These are phyloP conservation scores for Linnaemya vulpina DNA, from an alignment of 2,888 invertebrate genomes.

Conservation along the genomic window DNA sequence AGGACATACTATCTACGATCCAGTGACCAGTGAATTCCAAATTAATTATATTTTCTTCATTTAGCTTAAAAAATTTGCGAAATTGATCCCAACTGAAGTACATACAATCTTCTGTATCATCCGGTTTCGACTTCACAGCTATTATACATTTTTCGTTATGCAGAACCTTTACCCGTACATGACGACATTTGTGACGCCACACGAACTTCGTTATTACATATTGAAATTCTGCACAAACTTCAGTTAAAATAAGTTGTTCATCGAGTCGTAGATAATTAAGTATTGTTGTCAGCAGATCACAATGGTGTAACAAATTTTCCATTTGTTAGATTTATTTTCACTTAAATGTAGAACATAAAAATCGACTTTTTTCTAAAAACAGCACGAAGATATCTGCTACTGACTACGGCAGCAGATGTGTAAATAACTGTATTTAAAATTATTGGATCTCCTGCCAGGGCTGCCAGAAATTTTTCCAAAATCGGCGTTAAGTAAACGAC, in stretches of 20 bases:
- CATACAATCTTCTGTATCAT: constrained; percentile 4
- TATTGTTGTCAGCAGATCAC: constrained; percentile 41
- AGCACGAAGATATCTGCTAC: not conserved
- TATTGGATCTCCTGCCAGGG: too few relatives aligned
- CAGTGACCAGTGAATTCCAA: constrained; percentile 23
- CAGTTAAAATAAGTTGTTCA: constrained; percentile 33
- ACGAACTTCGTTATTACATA: constrained; percentile 32
- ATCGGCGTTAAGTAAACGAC: too few relatives aligned
- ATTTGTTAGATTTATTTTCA: not conserved
- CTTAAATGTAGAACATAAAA: not conserved
- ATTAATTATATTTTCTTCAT: constrained; percentile 31
- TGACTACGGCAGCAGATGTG: not conserved
- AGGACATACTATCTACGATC: too few relatives aligned
- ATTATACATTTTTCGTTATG: constrained; percentile 23
- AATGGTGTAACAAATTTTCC: constrained; percentile 20
- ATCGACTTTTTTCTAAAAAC: constrained; percentile 23
- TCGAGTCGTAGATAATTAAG: constrained; percentile 31
- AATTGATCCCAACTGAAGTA: constrained; percentile 13
- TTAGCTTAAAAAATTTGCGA: constrained; percentile 36
- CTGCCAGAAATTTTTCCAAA: too few relatives aligned
- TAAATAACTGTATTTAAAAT: constrained; percentile 13
- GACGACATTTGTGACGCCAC: constrained; percentile 46
- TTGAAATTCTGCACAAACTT: constrained; percentile 32
- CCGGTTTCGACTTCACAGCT: not conserved
- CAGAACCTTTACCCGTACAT: constrained; percentile 31